phyloP scores from a whole-genome alignment of 2,888 invertebrate species.

The Protula sp. region DNA sequence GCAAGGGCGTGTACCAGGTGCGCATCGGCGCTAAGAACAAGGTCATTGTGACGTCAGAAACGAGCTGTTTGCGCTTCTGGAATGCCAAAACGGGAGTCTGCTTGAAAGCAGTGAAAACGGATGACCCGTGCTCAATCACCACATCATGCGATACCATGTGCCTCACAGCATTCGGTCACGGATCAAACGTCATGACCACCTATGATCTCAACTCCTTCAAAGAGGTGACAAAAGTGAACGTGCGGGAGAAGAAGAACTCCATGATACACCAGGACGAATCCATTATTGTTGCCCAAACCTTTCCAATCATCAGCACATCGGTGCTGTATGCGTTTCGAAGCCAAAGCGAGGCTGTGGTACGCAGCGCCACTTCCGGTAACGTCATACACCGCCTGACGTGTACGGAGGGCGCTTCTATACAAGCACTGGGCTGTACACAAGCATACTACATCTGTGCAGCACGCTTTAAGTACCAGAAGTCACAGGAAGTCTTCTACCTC shows the following conservation, averaged over 20 bases:
- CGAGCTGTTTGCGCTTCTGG: conserved; percentile 38
- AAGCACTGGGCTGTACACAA: conserved; percentile 38
- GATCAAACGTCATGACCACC: conserved; percentile 36
- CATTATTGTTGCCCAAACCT: conserved; percentile 32
- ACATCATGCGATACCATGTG: conserved; percentile 36
- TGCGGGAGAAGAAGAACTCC: conserved; percentile 24
- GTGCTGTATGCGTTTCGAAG: conserved; percentile 43
- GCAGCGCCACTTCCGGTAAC: conserved; percentile 38
- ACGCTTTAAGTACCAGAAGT: conserved; percentile 40
- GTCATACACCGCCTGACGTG: conserved; percentile 37
- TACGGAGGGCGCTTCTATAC: conserved; percentile 32
- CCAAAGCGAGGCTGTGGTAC: conserved; percentile 34
- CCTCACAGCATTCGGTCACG: conserved; percentile 42
- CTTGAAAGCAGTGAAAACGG: conserved; percentile 28
- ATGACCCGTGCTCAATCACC: conserved; percentile 41
- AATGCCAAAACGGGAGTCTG: conserved; percentile 30
- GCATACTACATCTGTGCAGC: conserved; percentile 46
- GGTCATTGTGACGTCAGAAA: conserved; percentile 38
- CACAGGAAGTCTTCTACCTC: conserved; percentile 39
- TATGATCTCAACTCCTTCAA: conserved; percentile 30
- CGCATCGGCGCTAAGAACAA: conserved; percentile 31
- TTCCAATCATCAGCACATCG: conserved; percentile 31
- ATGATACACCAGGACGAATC: conserved; percentile 40
- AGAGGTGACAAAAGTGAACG: conserved; percentile 1
- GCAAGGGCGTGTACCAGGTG: conserved; percentile 34